A percentile compares a stretch with the other conserved stretches of the same genome.
Conservation (phyloP, 2,888 invertebrate species). For the Drosophila lutescens region DNA sequence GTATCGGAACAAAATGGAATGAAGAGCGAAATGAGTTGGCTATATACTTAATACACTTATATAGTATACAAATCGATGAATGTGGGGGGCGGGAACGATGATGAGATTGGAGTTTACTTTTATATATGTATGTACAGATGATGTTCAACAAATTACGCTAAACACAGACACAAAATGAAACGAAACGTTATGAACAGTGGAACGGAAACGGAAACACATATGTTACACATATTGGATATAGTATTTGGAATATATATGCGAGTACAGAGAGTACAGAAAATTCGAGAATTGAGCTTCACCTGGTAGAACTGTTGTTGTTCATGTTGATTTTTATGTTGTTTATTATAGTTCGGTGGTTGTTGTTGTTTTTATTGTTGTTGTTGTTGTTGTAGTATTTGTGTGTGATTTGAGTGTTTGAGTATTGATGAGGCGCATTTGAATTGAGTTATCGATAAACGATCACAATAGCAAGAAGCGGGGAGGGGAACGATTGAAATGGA, state of each 20-base stretch:
- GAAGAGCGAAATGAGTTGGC: constrained; percentile 5
- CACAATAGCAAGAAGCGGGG: constrained; percentile 29
- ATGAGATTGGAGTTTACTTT: constrained; percentile 11
- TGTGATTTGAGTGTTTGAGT: constrained; percentile 13
- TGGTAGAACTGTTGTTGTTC: constrained; percentile 80
- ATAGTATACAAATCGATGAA: constrained; percentile 19
- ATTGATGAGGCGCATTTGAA: constrained; percentile 36
- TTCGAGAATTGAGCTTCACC: constrained; percentile 79
- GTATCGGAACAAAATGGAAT: constrained; percentile 16
- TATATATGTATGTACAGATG: constrained; percentile 32
- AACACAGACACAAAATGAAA: constrained; percentile 34
- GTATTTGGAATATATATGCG: constrained; percentile 35
- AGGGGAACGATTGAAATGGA: constrained; percentile 21
- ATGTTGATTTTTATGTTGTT: constrained; percentile 45
- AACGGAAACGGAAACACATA: constrained; percentile 47
- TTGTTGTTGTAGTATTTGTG: constrained; percentile 21
- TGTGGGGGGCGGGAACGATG: background rate
- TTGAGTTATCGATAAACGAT: constrained; percentile 35
- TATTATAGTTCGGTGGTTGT: constrained; percentile 49
- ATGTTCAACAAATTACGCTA: constrained; percentile 25
- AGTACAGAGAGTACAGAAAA: constrained; percentile 56
- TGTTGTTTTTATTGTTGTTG: constrained; percentile 36
- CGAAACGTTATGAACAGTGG: constrained; percentile 47
- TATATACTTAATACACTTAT: constrained; percentile 2
- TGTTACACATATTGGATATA: constrained; percentile 36